Evolutionary conservation across 2,797 vertebrate genomes (phyloP), one percentile per base, ranked within the genome.

Genomic region (Clarias pachynema): DNA sequence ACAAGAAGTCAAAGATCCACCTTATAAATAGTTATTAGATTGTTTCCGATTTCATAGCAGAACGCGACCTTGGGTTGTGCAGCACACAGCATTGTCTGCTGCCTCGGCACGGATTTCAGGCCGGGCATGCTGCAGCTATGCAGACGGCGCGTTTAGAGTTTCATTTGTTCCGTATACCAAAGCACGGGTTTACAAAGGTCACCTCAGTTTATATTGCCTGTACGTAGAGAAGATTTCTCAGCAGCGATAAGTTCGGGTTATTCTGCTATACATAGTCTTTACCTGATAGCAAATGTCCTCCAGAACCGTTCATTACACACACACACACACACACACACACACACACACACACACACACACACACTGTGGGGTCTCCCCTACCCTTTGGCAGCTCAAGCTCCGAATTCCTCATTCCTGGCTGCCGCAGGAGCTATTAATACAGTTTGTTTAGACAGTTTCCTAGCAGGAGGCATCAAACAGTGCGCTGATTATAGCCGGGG

Each of bases 371-470:
- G 93, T 95, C 94, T 95, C 93, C 93, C 94, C 92, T 94, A 91
- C 92, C 93, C 93, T 92, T 91, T 93, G 91, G 94, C 94, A 95
- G 94, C 94, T 92, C 91, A 94, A 95, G 92, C 93, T 91, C 91
- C 89, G 90, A 91, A 95, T 94, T 95, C 95, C 94, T 94, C 88
- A 92, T 93, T 94, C 93, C 94, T 91, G 93, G 93, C 94, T 92
- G 91, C 91, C 88, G 91, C 29, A 60, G 69, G 88, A 93, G 93
- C 95, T 96, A 96, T 96, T 96, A 96, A 96, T 96, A 96, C 92
- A 91, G 95, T 95, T 96, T 96, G 95, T 96, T 96, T 96, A 94
- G 95, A 94, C 92, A 96, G 96, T 96, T 96, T 95, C 96, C 96
- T 96, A 96, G 96, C 95, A 96, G 93, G 93, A 95, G 89, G 93